These are phyloP conservation scores for Garrulus glandarius DNA, from an alignment of 2,797 vertebrate genomes.

Conservation along the genomic window DNA sequence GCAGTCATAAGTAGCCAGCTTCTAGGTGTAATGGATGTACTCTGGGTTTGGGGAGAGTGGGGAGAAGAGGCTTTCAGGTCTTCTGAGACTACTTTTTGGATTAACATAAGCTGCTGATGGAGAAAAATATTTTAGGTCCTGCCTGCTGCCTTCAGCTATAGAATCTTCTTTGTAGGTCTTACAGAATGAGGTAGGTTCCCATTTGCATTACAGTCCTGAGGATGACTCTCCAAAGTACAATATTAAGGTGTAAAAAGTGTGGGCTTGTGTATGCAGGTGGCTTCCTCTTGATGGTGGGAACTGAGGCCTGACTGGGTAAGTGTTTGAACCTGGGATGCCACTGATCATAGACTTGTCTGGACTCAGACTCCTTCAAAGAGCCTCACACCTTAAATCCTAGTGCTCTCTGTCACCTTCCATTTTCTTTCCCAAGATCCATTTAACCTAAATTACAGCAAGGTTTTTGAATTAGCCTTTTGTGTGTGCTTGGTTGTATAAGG, in stretches of 20 bases:
- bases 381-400: background rate
- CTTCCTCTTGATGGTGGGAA: background rate
- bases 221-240: background rate
- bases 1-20: background rate
- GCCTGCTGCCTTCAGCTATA: background rate
- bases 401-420: background rate
- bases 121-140: background rate
- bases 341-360: background rate
- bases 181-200: background rate
- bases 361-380: background rate
- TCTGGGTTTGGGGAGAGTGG: background rate
- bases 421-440: background rate
- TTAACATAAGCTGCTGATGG: background rate
- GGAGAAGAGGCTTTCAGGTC: background rate
- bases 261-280: background rate
- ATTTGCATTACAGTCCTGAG: background rate
- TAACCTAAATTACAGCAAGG: background rate
- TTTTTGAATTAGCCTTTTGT: background rate
- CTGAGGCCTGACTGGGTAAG: background rate
- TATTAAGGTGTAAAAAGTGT: background rate
- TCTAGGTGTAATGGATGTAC: background rate
- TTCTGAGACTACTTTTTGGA: background rate
- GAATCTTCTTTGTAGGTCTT: background rate
- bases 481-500: background rate
- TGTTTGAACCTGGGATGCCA: background rate